phyloP scores from a whole-genome alignment of 2,797 vertebrate species.

The Schizopygopsis malacanthus region DNA sequence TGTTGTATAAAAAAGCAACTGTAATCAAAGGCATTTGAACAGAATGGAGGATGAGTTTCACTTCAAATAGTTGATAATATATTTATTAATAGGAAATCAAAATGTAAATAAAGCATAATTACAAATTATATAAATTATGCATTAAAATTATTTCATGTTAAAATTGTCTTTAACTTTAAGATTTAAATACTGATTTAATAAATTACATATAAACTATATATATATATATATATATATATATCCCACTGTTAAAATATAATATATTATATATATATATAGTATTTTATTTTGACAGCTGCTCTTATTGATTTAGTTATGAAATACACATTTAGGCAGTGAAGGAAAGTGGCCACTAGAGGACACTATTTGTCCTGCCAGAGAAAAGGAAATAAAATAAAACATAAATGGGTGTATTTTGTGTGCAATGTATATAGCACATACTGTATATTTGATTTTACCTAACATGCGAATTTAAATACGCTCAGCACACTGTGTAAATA shows the following conservation, averaged over 20 bases:
- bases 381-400: no score
- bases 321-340: background rate
- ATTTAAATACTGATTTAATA: background rate
- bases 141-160: background rate
- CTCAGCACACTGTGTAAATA: background rate
- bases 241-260: no score
- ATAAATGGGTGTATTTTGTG: background rate
- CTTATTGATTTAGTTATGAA: background rate
- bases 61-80: background rate
- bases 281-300: background rate
- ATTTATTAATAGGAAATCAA: background rate
- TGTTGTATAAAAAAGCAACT: background rate
- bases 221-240: background rate
- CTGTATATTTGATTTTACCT: background rate
- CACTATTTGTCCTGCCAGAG: background rate
- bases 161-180: background rate
- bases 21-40: background rate
- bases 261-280: no score
- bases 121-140: background rate
- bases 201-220: background rate
- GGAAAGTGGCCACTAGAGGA: slow-evolving; percentile 49
- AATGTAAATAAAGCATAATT: no score
- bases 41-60: background rate
- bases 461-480: background rate
- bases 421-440: background rate